Percentiles rank a stretch among this genome's conserved stretches.
These are phyloP conservation scores for Hyperoplus lanceolatus DNA, from an alignment of 2,797 vertebrate species.

Conservation along the genomic window DNA sequence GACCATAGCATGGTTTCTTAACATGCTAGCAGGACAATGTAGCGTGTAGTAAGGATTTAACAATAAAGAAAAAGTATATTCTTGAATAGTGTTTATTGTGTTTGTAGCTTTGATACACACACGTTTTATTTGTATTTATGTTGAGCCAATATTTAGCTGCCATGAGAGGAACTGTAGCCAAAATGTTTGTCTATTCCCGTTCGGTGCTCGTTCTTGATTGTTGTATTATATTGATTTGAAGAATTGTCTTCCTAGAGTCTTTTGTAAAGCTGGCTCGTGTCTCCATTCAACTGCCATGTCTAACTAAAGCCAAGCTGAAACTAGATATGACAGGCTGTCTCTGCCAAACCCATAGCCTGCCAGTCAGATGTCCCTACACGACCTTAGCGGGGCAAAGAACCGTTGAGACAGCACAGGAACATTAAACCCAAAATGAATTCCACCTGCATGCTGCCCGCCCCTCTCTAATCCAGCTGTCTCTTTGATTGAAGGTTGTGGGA, in stretches of 20 bases:
- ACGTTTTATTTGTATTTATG: not conserved
- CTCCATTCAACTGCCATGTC: not conserved
- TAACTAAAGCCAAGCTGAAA: constrained; percentile 17
- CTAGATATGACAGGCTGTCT: constrained; percentile 32
- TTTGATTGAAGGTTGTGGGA: constrained; percentile 33
- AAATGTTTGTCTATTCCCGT: not conserved
- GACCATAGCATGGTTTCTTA: too few relatives aligned
- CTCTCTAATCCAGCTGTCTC: constrained; percentile 38
- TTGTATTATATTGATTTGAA: not conserved
- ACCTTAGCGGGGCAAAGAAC: constrained; percentile 19
- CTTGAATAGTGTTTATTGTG: too few relatives aligned
- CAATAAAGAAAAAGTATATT: too few relatives aligned
- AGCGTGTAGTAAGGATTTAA: too few relatives aligned
- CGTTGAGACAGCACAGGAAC: constrained; percentile 28
- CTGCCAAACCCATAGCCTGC: constrained; percentile 39
- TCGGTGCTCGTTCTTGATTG: not conserved
- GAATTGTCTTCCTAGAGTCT: not conserved
- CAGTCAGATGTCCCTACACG: constrained; percentile 40
- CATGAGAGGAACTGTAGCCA: not conserved
- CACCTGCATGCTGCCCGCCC: constrained; percentile 1
- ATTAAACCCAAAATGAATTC: constrained; percentile 45
- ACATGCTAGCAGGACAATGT: too few relatives aligned
- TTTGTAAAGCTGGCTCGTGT: not conserved
- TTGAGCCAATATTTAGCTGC: not conserved
- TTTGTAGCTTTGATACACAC: not conserved